Conservation (phyloP, 2,888 invertebrate genomes). For the Scaptomyza parva region DNA sequence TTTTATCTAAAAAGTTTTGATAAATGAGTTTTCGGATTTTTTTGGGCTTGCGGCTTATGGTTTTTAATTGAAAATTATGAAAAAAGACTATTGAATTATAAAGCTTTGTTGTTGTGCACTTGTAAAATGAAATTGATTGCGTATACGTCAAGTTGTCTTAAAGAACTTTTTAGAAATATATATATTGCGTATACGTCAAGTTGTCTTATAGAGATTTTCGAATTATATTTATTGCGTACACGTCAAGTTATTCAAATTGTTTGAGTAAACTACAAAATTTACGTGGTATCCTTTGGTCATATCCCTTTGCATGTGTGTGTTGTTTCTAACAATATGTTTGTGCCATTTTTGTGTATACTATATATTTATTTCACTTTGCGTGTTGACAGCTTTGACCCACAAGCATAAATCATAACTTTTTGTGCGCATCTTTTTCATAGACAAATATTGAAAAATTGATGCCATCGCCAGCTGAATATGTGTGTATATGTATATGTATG, state of each 20-base stretch:
- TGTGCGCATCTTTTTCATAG: constrained; percentile 45
- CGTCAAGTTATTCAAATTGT: constrained; percentile 1
- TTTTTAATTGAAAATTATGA: constrained; percentile 31
- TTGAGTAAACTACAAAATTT: neutral
- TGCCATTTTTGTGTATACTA: constrained; percentile 47
- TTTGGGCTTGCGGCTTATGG: constrained; percentile 7
- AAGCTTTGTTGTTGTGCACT: neutral
- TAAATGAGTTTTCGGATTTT: constrained; percentile 7
- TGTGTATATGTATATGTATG: constrained; percentile 7
- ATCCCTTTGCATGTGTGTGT: neutral
- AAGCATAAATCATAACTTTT: constrained; percentile 83
- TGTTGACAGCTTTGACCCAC: constrained; percentile 83
- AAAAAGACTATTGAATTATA: constrained; percentile 9
- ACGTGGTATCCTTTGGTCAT: constrained; percentile 15
- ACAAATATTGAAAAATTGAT: constrained; percentile 60
- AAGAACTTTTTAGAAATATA: neutral
- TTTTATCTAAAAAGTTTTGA: constrained; percentile 34
- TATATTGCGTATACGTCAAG: constrained; percentile 24
- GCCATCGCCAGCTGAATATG: constrained; percentile 26
- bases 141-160: too few species aligned
- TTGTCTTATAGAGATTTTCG: neutral
- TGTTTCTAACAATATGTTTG: constrained; percentile 62
- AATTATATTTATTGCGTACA: constrained; percentile 20
- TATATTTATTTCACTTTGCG: constrained; percentile 55
- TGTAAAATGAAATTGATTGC: too few species aligned